Evolutionary conservation across 2,888 invertebrate species (phyloP), one percentile per base, ranked within the genome.

Genomic region (Diaperis boleti): DNA sequence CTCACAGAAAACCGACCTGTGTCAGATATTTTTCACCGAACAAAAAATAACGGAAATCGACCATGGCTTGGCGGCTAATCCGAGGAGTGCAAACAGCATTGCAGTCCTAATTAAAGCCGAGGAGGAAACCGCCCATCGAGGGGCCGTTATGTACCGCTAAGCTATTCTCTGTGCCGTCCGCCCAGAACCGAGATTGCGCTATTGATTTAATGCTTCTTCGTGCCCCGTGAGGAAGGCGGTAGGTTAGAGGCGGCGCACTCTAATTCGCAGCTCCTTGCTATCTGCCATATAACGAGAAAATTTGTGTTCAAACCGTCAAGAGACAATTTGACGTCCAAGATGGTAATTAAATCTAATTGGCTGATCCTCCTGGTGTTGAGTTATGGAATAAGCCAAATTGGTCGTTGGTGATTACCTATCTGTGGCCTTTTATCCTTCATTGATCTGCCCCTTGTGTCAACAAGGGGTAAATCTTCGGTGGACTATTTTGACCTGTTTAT

Each of bases 171-270:
- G 41, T 59, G 63, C 50, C 60, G 62, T 65, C 66, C 62, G 64
- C 65, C 65, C 67, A 64, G 59, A 65, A 59, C 67, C 60, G 63
- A 64, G 59, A 67, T 70, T 69, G 66, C 65, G 64, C 65, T 71
- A 71, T 71, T 69, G 69, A 71, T 71, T 71, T 69, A 69, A 59
- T 54, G 69, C 64, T 59, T 55, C 60, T 64, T 65, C 65, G 62
- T 65, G 64, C 37, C 45, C 31, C 22, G 41, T 49, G 14, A 31
- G 15, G 26, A 39, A 39, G 14, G 39, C 15, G 8, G 39, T 17
- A 15, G 39, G 15, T 15, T 35, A 49, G 33, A 33, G 33, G 33
- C 49, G 49, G 14, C 35, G 17, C 33, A n/a, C 13, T 3, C 26
- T 5, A 26, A 26, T 8, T 26, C 6, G 26, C 26, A 26, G 26